Evolutionary conservation across 2,113 vertebrate species (phyloP), one percentile per base, ranked within the genome.

Genomic region (Nothobranchius kuhntae): DNA sequence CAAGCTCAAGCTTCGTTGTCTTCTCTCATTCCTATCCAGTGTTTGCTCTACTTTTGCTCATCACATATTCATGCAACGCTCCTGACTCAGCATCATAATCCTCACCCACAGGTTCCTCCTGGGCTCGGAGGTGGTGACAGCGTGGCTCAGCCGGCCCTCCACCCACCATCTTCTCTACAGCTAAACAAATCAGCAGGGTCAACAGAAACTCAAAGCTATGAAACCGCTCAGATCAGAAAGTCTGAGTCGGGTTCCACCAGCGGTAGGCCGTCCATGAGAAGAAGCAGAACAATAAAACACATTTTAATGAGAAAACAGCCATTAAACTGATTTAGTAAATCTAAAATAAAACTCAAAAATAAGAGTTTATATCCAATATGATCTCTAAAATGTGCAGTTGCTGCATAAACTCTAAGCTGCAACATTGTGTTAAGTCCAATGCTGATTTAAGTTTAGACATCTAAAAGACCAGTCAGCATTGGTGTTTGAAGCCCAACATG

Each of bases 401-500:
- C 50, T 75, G 79, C 69, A 60, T 53, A 71, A 67, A 69, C 54
- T 46, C 86, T 73, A 69, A 71, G 73, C 44, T 68, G 68, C 73
- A 60, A 76, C 71, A 52, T 24, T 6, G 70, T 77, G 82, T 85
- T 64, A 76, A 87, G 64, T 44, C 74, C 75, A 14, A 24, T 9
- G 68, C 44, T 65, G 65, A 69, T 87, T 51, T 65, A 72, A 71
- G 75, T 53, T 77, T 60, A 51, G 65, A 69, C 77, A 70, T 78
- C 72, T 87, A 77, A 75, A 73, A 65, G n/a, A 21, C 75, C 74
- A 86, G 78, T 89, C 82, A 38, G 86, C 87, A 82, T 85, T 84
- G 87, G 87, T 88, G 85, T 84, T 89, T 89, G 77, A 89, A 88
- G 83, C 68, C 74, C 61, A 77, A 88, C 88, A 87, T 91, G 87